A percentile compares a stretch with the other conserved stretches of the same genome.
Evolutionary conservation across 2,113 vertebrate genomes (phyloP).

Genomic region (Copsychus sechellarum): DNA sequence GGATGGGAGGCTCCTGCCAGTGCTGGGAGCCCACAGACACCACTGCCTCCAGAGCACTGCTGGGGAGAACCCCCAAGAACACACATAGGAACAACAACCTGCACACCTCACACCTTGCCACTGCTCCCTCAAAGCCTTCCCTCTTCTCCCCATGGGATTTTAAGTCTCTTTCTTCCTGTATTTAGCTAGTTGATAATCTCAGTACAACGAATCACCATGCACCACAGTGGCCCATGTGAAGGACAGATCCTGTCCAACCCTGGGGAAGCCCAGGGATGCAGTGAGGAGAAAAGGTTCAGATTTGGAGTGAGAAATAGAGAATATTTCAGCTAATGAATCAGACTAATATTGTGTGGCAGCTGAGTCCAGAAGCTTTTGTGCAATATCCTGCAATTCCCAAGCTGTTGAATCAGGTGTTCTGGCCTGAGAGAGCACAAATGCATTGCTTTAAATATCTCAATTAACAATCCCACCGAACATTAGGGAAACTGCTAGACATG

Average conservation of each 20-base stretch:
- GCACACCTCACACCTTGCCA: background rate
- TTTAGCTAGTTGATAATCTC: background rate
- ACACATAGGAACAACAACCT: background rate
- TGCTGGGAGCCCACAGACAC: background rate
- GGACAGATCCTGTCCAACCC: background rate
- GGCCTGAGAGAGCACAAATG: constrained; percentile 41
- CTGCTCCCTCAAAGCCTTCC: background rate
- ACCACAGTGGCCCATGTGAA: background rate
- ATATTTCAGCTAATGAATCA: constrained; percentile 40
- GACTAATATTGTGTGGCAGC: constrained; percentile 53
- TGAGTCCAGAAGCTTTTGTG: constrained; percentile 12
- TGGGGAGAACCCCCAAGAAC: background rate
- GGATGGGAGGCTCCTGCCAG: background rate
- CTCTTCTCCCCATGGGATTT: background rate
- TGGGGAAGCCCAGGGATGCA: background rate
- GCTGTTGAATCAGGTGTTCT: constrained; percentile 47
- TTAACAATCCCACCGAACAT: constrained; percentile 36
- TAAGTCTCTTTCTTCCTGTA: background rate
- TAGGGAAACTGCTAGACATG: constrained; percentile 8
- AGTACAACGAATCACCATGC: background rate
- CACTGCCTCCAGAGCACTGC: background rate
- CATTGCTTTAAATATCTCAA: constrained; percentile 60
- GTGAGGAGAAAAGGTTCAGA: background rate
- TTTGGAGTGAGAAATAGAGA: background rate
- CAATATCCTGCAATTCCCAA: constrained; percentile 23